Conservation (phyloP, 2,113 vertebrate species). For the Ochotona princeps region DNA sequence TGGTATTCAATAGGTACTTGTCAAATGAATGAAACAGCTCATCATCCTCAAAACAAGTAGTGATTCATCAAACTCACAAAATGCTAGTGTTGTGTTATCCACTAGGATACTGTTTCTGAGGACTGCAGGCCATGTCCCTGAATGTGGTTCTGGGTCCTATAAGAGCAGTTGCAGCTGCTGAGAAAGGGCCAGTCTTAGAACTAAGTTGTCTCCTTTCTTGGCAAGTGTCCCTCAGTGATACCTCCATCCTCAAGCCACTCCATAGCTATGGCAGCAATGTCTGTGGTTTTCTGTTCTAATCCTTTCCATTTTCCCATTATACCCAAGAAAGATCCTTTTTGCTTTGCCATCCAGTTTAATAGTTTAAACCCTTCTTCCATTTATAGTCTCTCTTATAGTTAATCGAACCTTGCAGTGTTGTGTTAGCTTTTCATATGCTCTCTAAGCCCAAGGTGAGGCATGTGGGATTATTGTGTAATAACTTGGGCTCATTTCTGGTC, state of each 20-base stretch:
- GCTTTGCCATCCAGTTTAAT: conserved; percentile 30
- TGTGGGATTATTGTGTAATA: conserved; percentile 56
- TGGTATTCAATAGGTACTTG: not conserved
- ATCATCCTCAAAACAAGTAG: not conserved
- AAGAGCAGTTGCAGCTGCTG: not conserved
- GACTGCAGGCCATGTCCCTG: not conserved
- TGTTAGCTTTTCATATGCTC: conserved; percentile 49
- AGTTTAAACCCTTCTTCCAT: conserved; percentile 60
- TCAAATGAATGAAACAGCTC: conserved; percentile 12
- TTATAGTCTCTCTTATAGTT: conserved; percentile 61
- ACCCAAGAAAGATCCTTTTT: not conserved
- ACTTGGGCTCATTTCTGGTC: conserved; percentile 45
- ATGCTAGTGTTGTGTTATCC: no score
- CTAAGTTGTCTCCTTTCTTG: conserved; percentile 1
- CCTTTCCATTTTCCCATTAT: conserved; percentile 62
- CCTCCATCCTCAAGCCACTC: not conserved
- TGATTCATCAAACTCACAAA: not conserved
- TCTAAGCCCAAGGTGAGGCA: conserved; percentile 51
- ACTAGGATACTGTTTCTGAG: not conserved
- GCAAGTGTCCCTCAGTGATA: not conserved
- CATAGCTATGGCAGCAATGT: not conserved
- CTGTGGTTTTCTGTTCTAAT: conserved; percentile 34
- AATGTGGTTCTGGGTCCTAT: not conserved
- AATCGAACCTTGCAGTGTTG: conserved; percentile 35
- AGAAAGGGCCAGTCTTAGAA: not conserved